These are phyloP conservation scores for Seira musarum DNA, from an alignment of 2,888 invertebrate genomes.

Conservation along the genomic window DNA sequence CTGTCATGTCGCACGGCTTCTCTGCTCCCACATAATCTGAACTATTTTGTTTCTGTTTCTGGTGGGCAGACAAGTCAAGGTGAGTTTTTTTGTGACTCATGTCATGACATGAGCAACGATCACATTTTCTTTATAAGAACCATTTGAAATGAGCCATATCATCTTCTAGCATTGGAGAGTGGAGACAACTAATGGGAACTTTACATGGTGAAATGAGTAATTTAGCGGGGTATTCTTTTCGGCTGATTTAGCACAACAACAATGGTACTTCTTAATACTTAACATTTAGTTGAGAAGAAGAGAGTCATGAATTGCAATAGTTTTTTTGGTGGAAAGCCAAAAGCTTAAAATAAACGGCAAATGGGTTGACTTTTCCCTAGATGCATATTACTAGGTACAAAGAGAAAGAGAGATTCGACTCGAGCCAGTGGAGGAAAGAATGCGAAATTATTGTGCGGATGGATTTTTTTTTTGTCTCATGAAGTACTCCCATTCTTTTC, in stretches of 20 bases:
- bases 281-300: not conserved
- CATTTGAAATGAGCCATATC: slow-evolving; percentile 6
- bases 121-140: not conserved
- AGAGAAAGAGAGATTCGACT: not conserved
- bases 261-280: not conserved
- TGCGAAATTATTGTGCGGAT: too few relatives aligned
- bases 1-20: too few relatives aligned
- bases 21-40: too few relatives aligned
- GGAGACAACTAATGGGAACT: not conserved
- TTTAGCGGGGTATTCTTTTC: slow-evolving; percentile 15
- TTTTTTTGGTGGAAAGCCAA: not conserved
- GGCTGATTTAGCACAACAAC: slow-evolving; percentile 41
- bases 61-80: slow-evolving; percentile 20
- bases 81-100: slow-evolving; percentile 21
- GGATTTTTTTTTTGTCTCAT: not conserved
- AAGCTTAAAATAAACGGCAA: not conserved
- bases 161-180: not conserved
- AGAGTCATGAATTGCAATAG: too few relatives aligned
- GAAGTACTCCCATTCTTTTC: slow-evolving; percentile 31
- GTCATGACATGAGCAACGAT: not conserved
- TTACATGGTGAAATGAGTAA: slow-evolving; percentile 7
- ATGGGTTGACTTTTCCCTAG: not conserved
- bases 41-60: too few relatives aligned
- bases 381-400: not conserved
- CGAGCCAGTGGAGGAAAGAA: too few relatives aligned